Conservation (phyloP, 2,888 invertebrate species). For the Polymixis lichenea region DNA sequence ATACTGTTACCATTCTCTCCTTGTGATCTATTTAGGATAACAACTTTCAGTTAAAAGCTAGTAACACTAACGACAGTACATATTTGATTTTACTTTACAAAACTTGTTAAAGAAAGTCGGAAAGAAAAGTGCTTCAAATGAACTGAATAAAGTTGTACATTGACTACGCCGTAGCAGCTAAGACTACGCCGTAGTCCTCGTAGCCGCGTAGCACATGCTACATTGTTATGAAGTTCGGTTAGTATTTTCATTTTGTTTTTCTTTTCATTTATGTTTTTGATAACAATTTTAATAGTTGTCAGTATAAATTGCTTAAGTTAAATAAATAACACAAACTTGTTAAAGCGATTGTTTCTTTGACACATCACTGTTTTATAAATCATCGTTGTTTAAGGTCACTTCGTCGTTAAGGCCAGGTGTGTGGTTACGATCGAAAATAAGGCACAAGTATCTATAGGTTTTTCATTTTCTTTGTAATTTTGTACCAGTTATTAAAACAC, state of each 20-base stretch:
- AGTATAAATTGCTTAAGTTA: neutral
- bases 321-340: too few species aligned
- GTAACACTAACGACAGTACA: conserved; percentile 35
- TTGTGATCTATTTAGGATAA: conserved; percentile 10
- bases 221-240: conserved; percentile 46
- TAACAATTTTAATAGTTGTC: neutral
- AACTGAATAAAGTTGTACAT: conserved; percentile 62
- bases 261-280: neutral
- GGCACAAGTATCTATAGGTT: neutral
- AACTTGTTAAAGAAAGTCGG: conserved; percentile 48
- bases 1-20: neutral
- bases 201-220: conserved; percentile 48
- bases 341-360: conserved; percentile 41
- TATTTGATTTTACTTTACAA: conserved; percentile 38
- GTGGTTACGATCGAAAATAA: neutral
- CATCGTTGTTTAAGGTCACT: conserved; percentile 32
- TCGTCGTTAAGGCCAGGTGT: conserved; percentile 13
- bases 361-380: conserved; percentile 52
- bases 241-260: conserved; percentile 35
- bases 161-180: conserved; percentile 40
- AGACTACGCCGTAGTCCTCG: conserved; percentile 58
- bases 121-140: conserved; percentile 57
- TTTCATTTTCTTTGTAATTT: neutral
- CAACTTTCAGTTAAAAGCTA: conserved; percentile 24
- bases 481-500: neutral